Base-by-base conservation (phyloP, 2,888 invertebrate species). In the Helobdella robusta region DNA sequence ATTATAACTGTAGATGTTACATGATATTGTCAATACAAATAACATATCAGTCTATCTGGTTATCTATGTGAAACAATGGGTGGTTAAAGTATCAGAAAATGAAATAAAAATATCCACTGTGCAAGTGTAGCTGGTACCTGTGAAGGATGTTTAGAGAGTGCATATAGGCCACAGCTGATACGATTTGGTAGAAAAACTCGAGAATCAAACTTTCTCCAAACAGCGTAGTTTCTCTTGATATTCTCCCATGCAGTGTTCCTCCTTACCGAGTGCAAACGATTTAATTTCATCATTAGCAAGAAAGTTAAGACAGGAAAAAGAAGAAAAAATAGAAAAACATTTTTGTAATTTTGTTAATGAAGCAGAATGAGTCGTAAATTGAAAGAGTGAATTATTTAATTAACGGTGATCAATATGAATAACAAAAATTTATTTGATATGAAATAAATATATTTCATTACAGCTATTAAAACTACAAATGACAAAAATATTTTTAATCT, bases 111-210 rank as follows among this genome's bases (percentile, higher is more conserved):
- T 40, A 40, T 11, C 44, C 11, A 11, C 44, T 11, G 44, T 40
- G 44, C n/a, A 15, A 40, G n/a, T 15, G n/a, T 15, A 40, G 23
- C 25, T n/a, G 54, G 60, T 70, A 77, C 77, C 77, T 75, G 70
- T 79, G 79, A 46, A 79, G 73, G 25, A 79, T 78, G 35, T 74
- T 75, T 70, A 74, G 73, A 46, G 76, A 73, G 68, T 79, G 79
- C 48, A 78, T 76, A 66, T 79, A 75, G 6, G 71, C 72, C 15
- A 79, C 67, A 18, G 78, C 78, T 46, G 75, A 75, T 3, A 73
- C 69, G 65, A 78, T 50, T 67, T 79, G 79, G 68, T 73, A 78
- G 66, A 78, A 70, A 67, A 78, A 79, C 78, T 78, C 79, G 61
- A 74, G 68, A 15, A 78, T 75, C 28, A 76, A 76, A 62, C 74